Base-by-base conservation (phyloP, 2,888 invertebrate genomes). In the Enchytraeus crypticus region DNA sequence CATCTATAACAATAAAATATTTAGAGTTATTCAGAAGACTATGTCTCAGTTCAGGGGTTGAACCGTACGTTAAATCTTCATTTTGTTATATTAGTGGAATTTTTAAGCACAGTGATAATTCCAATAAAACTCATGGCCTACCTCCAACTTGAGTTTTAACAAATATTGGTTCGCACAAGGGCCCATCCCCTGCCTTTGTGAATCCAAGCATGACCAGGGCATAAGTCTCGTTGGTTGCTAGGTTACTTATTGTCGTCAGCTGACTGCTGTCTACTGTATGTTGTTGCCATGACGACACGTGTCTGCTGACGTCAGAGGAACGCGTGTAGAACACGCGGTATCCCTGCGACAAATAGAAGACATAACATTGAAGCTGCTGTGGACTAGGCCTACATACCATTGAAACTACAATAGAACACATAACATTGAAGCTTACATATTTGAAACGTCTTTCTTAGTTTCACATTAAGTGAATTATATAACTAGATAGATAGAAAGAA, bases 311-410 rank as follows among this genome's bases (percentile, higher is more conserved):
- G 68, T 88, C 87, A 1, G 51, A n/a, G 72, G 90, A 89, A 67
- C 88, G 89, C 5, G 95, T 93, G 82, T 92, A 97, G 82, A 90
- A 95, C 66, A 97, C 91, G 83, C 92, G 93, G 84, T 96, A 96
- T 69, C 92, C 92, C 95, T 95, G 82, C 2, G 33, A 11, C 4
- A 51, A 30, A 8, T 3, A 49, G 11, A 43, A 14, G 14, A 43
- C 14, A 11, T 14, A n/a, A 43, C 11, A 43, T 43, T 14, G n/a
- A 43, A 43, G n/a, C 43, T 43, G n/a, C n/a, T n/a, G n/a, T n/a
- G n/a, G n/a, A n/a, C n/a, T n/a, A n/a, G n/a, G n/a, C n/a, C n/a
- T n/a, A n/a, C n/a, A n/a, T n/a, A n/a, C n/a, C n/a, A n/a, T n/a
- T n/a, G n/a, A n/a, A n/a, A n/a, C n/a, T n/a, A n/a, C n/a, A n/a